A percentile compares a stretch with the other conserved stretches of the same genome.
Evolutionary conservation across 2,888 invertebrate genomes (phyloP).

Genomic region (Troides aeacus): DNA sequence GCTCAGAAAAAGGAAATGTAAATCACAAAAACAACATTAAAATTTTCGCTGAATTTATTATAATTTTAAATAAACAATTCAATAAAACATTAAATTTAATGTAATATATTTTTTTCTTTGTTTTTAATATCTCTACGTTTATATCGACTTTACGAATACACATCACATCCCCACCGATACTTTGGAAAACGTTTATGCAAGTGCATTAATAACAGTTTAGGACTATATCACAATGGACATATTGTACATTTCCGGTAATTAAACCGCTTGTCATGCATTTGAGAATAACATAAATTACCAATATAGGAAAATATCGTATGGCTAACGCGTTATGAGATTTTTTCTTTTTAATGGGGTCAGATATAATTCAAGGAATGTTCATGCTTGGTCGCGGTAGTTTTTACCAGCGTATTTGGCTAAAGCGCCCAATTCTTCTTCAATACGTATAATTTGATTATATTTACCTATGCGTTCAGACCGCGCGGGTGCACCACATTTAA

Average conservation of each 20-base stretch:
- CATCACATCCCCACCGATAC: background rate
- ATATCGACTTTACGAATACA: background rate
- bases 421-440: constrained; percentile 97
- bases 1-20: too few relatives aligned
- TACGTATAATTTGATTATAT: constrained; percentile 98
- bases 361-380: constrained; percentile 1
- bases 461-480: constrained; percentile 97
- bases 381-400: constrained; percentile 88
- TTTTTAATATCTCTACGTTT: background rate
- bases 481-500: constrained; percentile 98
- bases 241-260: constrained; percentile 63
- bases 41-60: too few relatives aligned
- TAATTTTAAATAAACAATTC: too few relatives aligned
- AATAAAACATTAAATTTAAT: too few relatives aligned
- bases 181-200: constrained; percentile 30
- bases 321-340: background rate
- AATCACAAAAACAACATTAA: too few relatives aligned
- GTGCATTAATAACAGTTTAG: constrained; percentile 56
- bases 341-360: background rate
- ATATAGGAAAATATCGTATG: constrained; percentile 8
- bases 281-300: constrained; percentile 28
- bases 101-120: too few relatives aligned
- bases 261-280: constrained; percentile 46
- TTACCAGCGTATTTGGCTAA: constrained; percentile 96
- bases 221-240: constrained; percentile 44